Conservation (phyloP, 2,888 invertebrate genomes). For the Spilosoma lubricipeda region DNA sequence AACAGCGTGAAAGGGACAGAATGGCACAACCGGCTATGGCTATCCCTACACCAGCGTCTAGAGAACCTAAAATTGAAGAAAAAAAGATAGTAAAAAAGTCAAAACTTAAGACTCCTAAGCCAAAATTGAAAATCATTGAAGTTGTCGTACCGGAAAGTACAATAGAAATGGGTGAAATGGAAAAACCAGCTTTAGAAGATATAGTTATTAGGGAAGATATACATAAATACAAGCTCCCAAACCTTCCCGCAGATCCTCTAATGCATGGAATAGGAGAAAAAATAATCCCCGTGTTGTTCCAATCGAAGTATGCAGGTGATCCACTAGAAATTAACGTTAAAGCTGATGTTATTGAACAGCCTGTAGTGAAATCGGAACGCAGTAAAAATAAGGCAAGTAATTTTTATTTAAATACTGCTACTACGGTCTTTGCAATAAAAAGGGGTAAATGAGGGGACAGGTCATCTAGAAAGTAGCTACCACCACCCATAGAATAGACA, state of each 20-base stretch:
- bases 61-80: neutral
- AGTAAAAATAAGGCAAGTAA: constrained; percentile 1
- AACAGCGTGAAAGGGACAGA: neutral
- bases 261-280: constrained; percentile 3
- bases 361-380: neutral
- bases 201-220: constrained; percentile 1
- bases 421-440: neutral
- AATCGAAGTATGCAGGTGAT: neutral
- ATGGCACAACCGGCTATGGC: neutral
- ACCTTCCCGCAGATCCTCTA: neutral
- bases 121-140: neutral
- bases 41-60: neutral
- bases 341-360: neutral
- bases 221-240: neutral
- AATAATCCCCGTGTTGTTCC: constrained; percentile 6
- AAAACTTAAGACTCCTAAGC: neutral
- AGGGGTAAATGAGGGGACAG: no score
- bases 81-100: neutral
- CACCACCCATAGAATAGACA: no score
- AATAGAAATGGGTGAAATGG: neutral
- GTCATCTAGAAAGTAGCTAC: no score
- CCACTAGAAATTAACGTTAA: neutral
- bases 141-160: neutral
- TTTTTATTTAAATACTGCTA: neutral
- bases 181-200: constrained; percentile 1